Percentiles rank a stretch among this genome's conserved stretches.
Evolutionary conservation across 2,888 invertebrate species (phyloP).

Genomic region (Alitta virens): DNA sequence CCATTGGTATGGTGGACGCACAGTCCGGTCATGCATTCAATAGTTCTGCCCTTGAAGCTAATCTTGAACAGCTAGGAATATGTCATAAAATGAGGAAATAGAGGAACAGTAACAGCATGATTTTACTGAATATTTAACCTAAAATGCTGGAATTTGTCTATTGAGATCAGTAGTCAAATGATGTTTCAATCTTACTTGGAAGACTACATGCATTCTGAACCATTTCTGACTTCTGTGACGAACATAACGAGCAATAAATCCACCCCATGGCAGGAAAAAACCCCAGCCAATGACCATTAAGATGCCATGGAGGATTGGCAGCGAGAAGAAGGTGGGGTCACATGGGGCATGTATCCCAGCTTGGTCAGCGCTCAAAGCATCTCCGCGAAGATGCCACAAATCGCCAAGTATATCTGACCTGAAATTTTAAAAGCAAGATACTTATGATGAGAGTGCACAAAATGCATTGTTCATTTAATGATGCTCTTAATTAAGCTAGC

Average conservation of each 20-base stretch:
- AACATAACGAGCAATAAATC: conserved; percentile 33
- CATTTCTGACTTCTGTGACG: conserved; percentile 25
- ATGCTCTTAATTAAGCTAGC: too few relatives aligned
- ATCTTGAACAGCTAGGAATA: too few relatives aligned
- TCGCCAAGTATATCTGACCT: conserved; percentile 20
- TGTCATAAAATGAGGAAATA: too few relatives aligned
- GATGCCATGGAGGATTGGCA: conserved; percentile 33
- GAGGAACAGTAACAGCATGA: too few relatives aligned
- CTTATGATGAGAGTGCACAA: too few relatives aligned
- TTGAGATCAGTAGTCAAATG: too few relatives aligned
- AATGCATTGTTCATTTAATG: too few relatives aligned
- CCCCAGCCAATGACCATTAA: conserved; percentile 36
- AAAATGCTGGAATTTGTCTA: too few relatives aligned
- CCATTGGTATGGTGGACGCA: too few relatives aligned
- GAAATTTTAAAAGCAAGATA: background rate
- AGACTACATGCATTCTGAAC: conserved; percentile 31
- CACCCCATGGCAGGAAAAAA: conserved; percentile 34
- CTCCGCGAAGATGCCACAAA: conserved; percentile 32
- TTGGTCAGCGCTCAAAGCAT: conserved; percentile 26
- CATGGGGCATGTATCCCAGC: conserved; percentile 23
- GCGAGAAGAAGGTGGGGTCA: conserved; percentile 28
- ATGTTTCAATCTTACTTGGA: conserved; percentile 33
- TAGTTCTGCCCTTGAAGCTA: too few relatives aligned
- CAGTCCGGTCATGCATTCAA: too few relatives aligned
- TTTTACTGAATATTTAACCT: too few relatives aligned